Evolutionary conservation across 2,797 vertebrate species (phyloP), one percentile per base, ranked within the genome.

Genomic region (Sebastes reedi): DNA sequence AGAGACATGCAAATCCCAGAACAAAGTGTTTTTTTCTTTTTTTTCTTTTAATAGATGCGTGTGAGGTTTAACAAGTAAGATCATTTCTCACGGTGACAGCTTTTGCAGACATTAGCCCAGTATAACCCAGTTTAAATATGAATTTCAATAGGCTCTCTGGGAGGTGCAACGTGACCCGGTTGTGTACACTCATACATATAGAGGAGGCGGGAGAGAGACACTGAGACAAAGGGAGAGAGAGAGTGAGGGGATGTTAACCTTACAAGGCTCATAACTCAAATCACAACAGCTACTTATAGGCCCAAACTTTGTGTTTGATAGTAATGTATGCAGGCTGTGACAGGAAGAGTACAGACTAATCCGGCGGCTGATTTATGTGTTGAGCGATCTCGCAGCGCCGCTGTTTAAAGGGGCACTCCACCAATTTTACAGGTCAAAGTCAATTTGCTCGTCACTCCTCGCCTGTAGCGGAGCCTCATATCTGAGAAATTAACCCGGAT

Each of bases 131-230:
- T 89, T 86, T 82, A 83, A 81, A 54, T 32, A 22, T 61, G 77
- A 75, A 87, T 83, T 79, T 81, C 71, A 87, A 87, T 75, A 65
- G 74, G 71, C 77, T 75, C 80, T 82, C 72, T 60, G 80, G 88
- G 83, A 91, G 85, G 83, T 80, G 79, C 65, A 79, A 52, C 64
- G 32, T 83, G 72, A 67, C 82, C 85, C 11, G 79, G 79, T 90
- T 90, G 87, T 88, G 84, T 87, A 79, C 50, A 64, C 73, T 83
- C 82, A 79, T 79, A 77, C 84, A 84, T 85, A 84, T 59, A 88
- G 82, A 67, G 67, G 77, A 64, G 77, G 39, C 6, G 18, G 67
- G 42, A 36, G 52, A 34, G 61, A 75, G 72, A 79, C 30, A 10
- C 46, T 13, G 65, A 65, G 66, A 39, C 16, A 50, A n/a, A 59